phyloP scores from a whole-genome alignment of 2,888 invertebrate genomes.

The Trypoxylon attenuatum region DNA sequence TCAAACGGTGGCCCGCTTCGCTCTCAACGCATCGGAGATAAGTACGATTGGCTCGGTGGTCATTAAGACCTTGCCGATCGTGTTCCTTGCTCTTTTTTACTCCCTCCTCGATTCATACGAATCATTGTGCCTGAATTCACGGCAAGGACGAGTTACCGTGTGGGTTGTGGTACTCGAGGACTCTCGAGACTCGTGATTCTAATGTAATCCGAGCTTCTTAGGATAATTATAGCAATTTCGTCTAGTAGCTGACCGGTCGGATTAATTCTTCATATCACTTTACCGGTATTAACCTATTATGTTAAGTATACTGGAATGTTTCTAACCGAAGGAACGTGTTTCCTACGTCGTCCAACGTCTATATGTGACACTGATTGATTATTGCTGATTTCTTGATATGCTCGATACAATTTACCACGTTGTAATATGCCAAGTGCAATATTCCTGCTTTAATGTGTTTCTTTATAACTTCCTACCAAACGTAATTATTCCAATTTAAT shows the following conservation, averaged over 20 bases:
- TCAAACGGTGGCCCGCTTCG: constrained; percentile 53
- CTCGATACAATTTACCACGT: too few species aligned
- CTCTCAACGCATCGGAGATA: constrained; percentile 31
- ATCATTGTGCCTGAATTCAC: constrained; percentile 42
- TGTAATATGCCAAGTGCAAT: too few species aligned
- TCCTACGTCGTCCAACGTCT: too few species aligned
- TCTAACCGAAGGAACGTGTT: too few species aligned
- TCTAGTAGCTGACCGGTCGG: not conserved
- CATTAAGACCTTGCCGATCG: constrained; percentile 58
- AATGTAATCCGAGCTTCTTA: constrained; percentile 18
- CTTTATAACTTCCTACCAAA: too few species aligned
- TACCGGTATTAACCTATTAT: not conserved
- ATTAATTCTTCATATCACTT: constrained; percentile 13
- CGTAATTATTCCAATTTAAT: too few species aligned
- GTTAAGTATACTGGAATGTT: not conserved
- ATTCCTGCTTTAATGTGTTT: too few species aligned
- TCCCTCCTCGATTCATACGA: constrained; percentile 37
- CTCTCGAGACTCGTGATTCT: too few species aligned
- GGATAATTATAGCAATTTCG: constrained; percentile 23
- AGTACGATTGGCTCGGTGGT: constrained; percentile 51
- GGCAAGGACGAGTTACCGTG: constrained; percentile 27
- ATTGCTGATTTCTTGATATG: too few species aligned
- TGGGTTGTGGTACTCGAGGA: constrained; percentile 30
- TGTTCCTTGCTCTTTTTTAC: constrained; percentile 39
- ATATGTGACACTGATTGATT: too few species aligned